phyloP scores from a whole-genome alignment of 92 coral and sea anemone genomes.

The Paragorgia papillata region DNA sequence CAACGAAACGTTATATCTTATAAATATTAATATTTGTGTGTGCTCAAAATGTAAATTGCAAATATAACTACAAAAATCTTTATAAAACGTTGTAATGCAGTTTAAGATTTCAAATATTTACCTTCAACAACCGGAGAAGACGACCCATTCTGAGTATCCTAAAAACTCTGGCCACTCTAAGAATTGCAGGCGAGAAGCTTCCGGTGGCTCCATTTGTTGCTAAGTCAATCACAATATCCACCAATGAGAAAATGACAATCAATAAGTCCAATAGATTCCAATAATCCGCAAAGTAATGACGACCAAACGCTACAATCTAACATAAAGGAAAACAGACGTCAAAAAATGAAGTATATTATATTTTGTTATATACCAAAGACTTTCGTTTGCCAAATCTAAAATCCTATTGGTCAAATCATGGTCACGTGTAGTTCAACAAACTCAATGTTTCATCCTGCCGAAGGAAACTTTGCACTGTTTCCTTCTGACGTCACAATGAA shows the following conservation, averaged over 20 bases:
- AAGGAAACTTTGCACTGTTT: too few relatives aligned
- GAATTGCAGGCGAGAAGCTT: conserved; percentile 85
- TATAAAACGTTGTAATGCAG: too few relatives aligned
- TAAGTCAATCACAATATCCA: conserved; percentile 85
- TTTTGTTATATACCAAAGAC: too few relatives aligned
- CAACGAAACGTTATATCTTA: too few relatives aligned
- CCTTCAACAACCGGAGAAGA: conserved; percentile 89
- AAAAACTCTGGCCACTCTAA: conserved; percentile 87
- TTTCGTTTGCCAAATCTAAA: too few relatives aligned
- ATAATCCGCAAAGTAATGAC: conserved; percentile 85
- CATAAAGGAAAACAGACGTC: not conserved
- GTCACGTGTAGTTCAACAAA: too few relatives aligned
- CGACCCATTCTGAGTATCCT: conserved; percentile 93
- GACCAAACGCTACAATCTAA: conserved; percentile 80
- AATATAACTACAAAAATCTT: too few relatives aligned
- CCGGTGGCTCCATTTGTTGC: conserved; percentile 78
- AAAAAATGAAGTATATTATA: not conserved
- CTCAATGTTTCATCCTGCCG: too few relatives aligned
- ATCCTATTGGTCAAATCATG: too few relatives aligned
- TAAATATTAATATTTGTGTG: too few relatives aligned
- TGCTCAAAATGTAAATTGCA: too few relatives aligned
- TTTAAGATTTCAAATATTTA: not conserved
- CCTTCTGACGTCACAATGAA: too few relatives aligned
- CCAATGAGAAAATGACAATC: conserved; percentile 77
- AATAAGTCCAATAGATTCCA: conserved; percentile 93